Percentiles rank a stretch among this genome's conserved stretches.
Conservation (phyloP, 2,888 invertebrate genomes). For the Drosophila tanythrix region DNA sequence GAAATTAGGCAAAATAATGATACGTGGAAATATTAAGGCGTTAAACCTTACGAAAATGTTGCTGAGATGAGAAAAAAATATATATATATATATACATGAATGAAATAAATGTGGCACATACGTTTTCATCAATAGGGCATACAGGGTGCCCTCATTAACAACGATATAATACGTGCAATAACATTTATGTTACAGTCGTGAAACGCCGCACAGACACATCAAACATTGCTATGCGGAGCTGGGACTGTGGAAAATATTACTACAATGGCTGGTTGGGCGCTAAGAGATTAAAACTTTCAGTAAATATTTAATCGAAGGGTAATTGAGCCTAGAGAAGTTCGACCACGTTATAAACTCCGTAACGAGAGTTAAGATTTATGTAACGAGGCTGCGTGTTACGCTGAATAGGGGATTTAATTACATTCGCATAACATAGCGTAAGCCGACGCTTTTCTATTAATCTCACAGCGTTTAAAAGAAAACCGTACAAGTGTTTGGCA, state of each 20-base stretch:
- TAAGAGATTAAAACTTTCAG: background rate
- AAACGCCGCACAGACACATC: slow-evolving; percentile 78
- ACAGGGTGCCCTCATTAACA: slow-evolving; percentile 51
- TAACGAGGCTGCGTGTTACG: slow-evolving; percentile 85
- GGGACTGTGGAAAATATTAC: slow-evolving; percentile 72
- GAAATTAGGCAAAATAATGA: background rate
- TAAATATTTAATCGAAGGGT: background rate
- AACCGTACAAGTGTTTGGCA: slow-evolving; percentile 42
- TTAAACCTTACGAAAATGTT: background rate
- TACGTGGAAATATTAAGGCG: background rate
- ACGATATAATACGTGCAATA: slow-evolving; percentile 65
- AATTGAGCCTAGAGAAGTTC: background rate
- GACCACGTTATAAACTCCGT: too few relatives aligned
- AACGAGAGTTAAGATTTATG: slow-evolving; percentile 49
- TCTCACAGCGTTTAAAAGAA: slow-evolving; percentile 81
- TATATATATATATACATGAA: background rate
- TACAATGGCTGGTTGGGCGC: background rate
- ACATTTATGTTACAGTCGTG: slow-evolving; percentile 75
- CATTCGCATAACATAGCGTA: slow-evolving; percentile 85
- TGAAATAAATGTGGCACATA: slow-evolving; percentile 57
- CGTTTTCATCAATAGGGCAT: slow-evolving; percentile 65
- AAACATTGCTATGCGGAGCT: slow-evolving; percentile 79
- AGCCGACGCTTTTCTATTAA: slow-evolving; percentile 81
- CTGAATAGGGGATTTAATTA: slow-evolving; percentile 66
- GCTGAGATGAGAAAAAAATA: background rate